Evolutionary conservation across 2,113 vertebrate species (phyloP), one percentile per base, ranked within the genome.

Genomic region (Ammodytes marinus): DNA sequence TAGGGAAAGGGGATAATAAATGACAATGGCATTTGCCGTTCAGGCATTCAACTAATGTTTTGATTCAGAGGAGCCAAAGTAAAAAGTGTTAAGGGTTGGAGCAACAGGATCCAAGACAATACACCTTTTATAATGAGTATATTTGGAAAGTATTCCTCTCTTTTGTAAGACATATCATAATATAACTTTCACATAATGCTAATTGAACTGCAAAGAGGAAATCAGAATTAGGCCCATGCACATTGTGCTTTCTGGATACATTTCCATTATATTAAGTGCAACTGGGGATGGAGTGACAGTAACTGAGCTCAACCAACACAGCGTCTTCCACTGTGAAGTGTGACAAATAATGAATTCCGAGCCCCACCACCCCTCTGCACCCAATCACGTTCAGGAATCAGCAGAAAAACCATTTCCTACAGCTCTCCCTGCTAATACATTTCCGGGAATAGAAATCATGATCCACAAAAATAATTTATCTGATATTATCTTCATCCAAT

Each of bases 311-410:
- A 69, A 19, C 57, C 73, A 84, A 71, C 77, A 57, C 49, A 37
- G 79, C 59, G 27, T 27, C 1, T 59, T 86, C 74, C 69, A 74
- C 69, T 67, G 78, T 77, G 84, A 82, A 84, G 82, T 67, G 73
- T 78, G 82, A 84, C 88, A 86, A 84, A 90, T 93, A 90, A 92
- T 93, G 88, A 90, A 92, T 91, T 92, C 79, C 55, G 66, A 76
- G 63, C 27, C 83, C 50, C 58, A 76, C 77, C 87, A 55, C 71
- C 80, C 59, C 70, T 71, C 83, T 82, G 27, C 69, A 79, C 82
- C 77, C 86, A 92, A 94, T 92, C 91, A 81, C 80, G 81, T 79
- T 82, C 40, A 82, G 77, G 82, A 89, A 93, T 92, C 93, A 82
- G 90, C 71, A 80, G 2, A 27, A 82, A 82, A 92, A 49, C 83